These are phyloP conservation scores for Regulus satrapa DNA, from an alignment of 2,113 vertebrate species.

Conservation along the genomic window DNA sequence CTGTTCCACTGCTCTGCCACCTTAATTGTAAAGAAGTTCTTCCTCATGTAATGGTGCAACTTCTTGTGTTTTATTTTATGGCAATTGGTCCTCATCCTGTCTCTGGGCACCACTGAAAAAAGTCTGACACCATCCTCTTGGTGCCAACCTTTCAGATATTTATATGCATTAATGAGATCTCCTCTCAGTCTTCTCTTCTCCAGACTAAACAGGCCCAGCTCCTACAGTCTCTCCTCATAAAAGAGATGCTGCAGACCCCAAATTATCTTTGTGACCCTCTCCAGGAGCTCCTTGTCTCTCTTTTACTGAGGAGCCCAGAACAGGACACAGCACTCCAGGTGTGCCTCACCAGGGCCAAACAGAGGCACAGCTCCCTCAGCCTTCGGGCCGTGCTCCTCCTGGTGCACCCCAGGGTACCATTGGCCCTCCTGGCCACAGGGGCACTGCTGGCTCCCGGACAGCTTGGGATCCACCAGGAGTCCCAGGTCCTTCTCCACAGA, in stretches of 20 bases:
- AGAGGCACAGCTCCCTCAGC: not conserved
- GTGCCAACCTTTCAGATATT: not conserved
- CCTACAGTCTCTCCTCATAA: not conserved
- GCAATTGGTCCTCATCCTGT: rapidly evolving
- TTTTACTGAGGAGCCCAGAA: not conserved
- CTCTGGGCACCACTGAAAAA: not conserved
- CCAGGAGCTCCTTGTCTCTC: not conserved
- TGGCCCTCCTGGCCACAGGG: not conserved
- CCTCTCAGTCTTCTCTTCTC: not conserved
- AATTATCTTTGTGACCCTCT: not conserved
- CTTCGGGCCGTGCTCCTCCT: not conserved
- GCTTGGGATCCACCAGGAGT: not conserved
- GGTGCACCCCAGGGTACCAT: not conserved
- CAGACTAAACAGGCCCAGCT: not conserved
- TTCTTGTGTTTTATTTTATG: not conserved
- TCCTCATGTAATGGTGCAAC: not conserved
- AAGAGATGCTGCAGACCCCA: not conserved
- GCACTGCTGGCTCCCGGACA: not conserved
- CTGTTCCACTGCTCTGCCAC: not conserved
- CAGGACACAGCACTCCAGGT: too few species aligned
- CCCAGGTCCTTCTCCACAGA: not conserved
- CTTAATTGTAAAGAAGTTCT: not conserved
- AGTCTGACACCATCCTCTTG: not conserved
- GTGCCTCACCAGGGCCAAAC: not conserved
- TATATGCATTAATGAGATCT: rapidly evolving